Base-by-base conservation (phyloP, 2,113 vertebrate species). In the Gasterosteus aculeatus region DNA sequence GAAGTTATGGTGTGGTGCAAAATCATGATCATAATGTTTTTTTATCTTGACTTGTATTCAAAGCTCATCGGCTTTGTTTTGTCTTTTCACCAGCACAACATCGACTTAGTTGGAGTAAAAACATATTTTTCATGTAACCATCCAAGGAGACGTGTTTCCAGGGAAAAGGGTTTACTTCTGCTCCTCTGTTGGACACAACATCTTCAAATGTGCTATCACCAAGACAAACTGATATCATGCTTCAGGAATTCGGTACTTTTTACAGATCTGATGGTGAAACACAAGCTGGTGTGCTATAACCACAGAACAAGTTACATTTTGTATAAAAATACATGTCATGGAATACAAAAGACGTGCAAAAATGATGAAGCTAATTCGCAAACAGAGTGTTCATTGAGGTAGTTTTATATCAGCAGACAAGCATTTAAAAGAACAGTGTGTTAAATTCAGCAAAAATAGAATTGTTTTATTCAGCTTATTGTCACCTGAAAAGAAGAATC, bases 11-110 rank as follows among this genome's bases (percentile, higher is more conserved):
- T 58, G 2, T 22, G n/a, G 49, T 39, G 14, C 7, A 33, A 53
- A 69, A 59, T 31, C 26, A 51, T 69, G 5, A 33, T 57, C 22
- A 47, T 41, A 2, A 18, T 56, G 11, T 9, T 39, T 4, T 54
- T 44, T 57, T 66, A 42, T 46, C n/a, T 2, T 42, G 33, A 62
- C n/a, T 33, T 65, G 41, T 61, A 33, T 69, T 60, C 22, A 49
- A 42, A 19, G 12, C 39, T 71, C 49, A 66, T 64, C 16, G 16
- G 3, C 16, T 47, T 38, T 62, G 10, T 33, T 53, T 41, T 57
- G 1, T 5, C 26, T 35, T 62, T 69, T 53, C 22, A 29, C 39
- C 16, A 67, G 46, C 75, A 31, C n/a, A 67, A 38, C 42, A 41
- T 46, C 10, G 18, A 63, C 42, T 80, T 70, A 57, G 0, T 54